Base-by-base conservation (phyloP, 2,888 invertebrate species). In the Ormyrus thymus region DNA sequence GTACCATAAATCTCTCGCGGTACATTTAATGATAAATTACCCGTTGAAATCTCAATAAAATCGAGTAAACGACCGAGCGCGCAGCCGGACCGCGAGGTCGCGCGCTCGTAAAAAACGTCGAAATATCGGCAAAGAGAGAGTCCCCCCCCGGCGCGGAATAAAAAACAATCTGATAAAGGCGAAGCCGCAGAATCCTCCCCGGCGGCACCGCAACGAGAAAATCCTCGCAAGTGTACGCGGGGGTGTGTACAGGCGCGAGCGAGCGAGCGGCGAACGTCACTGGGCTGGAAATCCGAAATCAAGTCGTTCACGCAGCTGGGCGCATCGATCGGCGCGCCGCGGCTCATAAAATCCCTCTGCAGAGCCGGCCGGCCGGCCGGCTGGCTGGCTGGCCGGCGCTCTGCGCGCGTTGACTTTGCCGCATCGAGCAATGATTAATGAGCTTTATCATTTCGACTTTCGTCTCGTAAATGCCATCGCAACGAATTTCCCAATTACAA, bases 381-480 rank as follows among this genome's bases (percentile, higher is more conserved):
- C 46, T 29, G 55, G 65, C 73, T 73, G 62, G 64, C 73, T 29
- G 29, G 29, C 29, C 3, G 29, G 11, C 59, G 13, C 76, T 13
- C 29, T 50, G 50, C 15, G 45, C 46, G 48, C 61, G 65, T 78
- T 73, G 62, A 73, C 73, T 73, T 70, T 62, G 6, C 50, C 50
- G 50, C 15, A 29, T 29, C 9, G 6, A 8, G 6, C 55, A 43
- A 70, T 77, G 80, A 80, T 74, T 80, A 80, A 80, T 74, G 76
- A 73, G 73, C n/a, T 74, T 76, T 69, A 77, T 80, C 76, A 50
- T 69, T 76, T n/a, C 55, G 46, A 50, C 59, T 59, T 68, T 61
- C 45, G 58, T 76, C 71, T 53, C 59, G 65, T 13, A 51, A 72
- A 64, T 71, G 71, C 65, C 71, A 59, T 15, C 50, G 62, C 10